Conservation (phyloP, 2,888 invertebrate species). For the Pyrrhosoma nymphula region DNA sequence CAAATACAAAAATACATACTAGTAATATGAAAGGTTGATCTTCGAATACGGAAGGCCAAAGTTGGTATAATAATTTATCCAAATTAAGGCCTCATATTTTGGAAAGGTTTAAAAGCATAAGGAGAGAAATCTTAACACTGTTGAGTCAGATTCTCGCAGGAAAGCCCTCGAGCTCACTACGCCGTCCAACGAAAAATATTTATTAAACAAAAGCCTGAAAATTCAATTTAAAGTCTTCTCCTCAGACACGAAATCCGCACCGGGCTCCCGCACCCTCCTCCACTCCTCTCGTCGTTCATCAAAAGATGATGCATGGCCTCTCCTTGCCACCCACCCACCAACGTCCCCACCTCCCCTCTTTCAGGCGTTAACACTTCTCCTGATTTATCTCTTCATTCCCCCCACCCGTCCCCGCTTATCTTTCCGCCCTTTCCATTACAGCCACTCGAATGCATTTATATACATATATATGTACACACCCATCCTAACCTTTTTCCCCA, state of each 20-base stretch:
- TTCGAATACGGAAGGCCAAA: neutral
- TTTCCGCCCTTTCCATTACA: constrained; percentile 24
- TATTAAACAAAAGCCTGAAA: constrained; percentile 50
- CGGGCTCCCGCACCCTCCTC: neutral
- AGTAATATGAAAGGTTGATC: too few species aligned
- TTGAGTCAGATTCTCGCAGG: constrained; percentile 23
- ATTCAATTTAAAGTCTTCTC: constrained; percentile 53
- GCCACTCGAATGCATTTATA: neutral
- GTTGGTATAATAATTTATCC: neutral
- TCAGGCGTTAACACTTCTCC: constrained; percentile 14
- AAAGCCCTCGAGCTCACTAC: neutral
- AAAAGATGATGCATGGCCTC: constrained; percentile 49
- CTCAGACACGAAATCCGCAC: neutral
- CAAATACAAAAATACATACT: too few species aligned
- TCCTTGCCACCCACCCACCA: neutral
- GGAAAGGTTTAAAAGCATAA: neutral
- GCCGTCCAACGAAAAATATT: constrained; percentile 46
- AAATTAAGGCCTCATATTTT: neutral
- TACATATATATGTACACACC: neutral
- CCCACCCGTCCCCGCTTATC: neutral
- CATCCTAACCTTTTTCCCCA: neutral
- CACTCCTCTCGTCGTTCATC: constrained; percentile 39
- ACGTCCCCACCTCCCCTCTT: neutral
- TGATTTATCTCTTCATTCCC: constrained; percentile 58
- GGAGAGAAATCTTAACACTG: neutral